Base-by-base conservation (phyloP, 1,140 invertebrate genomes). In the Oscheius sp. region DNA sequence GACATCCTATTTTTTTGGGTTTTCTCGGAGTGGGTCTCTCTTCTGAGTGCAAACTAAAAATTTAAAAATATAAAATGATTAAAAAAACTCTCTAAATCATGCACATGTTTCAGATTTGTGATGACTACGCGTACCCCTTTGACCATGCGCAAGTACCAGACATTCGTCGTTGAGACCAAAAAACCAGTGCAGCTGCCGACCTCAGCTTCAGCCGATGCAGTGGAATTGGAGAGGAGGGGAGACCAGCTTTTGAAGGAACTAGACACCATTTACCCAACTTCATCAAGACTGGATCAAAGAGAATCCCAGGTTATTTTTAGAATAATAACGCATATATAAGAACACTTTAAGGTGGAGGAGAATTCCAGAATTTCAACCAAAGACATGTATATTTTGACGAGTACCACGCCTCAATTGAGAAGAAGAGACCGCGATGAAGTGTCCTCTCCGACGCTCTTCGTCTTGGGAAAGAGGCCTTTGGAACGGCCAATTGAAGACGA, bases 131-230 rank as follows among this genome's bases (percentile, higher is more conserved):
- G 45, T 36, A 68, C 66, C 31, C 66, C 66, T 7, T 68, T 68
- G 49, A 49, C 66, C 0, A 68, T 68, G 31, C 46, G 66, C 10
- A 68, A 68, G 34, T 68, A 68, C 42, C 66, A 68, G 32, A 68
- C 66, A 26, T 68, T 68, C 58, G 66, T 68, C 34, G 66, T 68
- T 13, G 66, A 68, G 52, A 10, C 66, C 15, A 68, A 68, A 32
- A 31, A 52, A 36, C 28, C 34, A 15, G 52, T 36, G 23, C 15
- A 35, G 23, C 49, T 49, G 0, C 66, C 49, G 23, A 55, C 66
- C 3, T 34, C 34, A 10, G 52, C 45, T 58, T 46, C 66, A 32
- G 66, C 52, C 35, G 67, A 49, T n/a, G 67, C 61, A 15, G 55
- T 58, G 35, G 26, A 58, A 31, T n/a, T 34, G 45, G 61, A 68